Base-by-base conservation (phyloP, 2,888 invertebrate genomes). In the Pollenia labialis region DNA sequence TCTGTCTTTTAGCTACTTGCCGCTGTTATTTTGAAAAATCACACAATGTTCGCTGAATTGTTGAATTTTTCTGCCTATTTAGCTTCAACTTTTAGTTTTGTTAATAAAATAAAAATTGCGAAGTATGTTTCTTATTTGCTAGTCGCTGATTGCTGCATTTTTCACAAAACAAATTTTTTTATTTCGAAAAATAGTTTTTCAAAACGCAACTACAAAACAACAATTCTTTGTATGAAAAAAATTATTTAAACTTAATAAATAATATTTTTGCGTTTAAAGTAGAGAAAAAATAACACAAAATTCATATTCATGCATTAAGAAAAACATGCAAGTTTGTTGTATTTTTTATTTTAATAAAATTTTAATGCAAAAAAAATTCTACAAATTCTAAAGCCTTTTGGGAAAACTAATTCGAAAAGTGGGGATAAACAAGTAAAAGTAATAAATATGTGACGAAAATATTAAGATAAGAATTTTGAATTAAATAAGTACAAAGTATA, bases 1-100 rank as follows among this genome's bases (percentile, higher is more conserved):
- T 84, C 87, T 77, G 83, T 87, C 48, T 80, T 82, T 85, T 85
- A 85, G 85, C 81, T 87, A 84, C 87, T 87, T 87, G 87, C 79
- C 80, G 81, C 82, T 79, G 79, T 85, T 75, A 85, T 79, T 82
- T 64, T 44, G 23, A 68, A 85, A 74, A 74, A 75, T 82, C 85
- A 82, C 79, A 85, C 79, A 85, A 85, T 74, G 48, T 74, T 69
- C 42, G 60, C 58, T 62, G 79, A 52, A 83, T 75, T 82, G 62
- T 75, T 71, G 58, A 62, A 60, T 83, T 83, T 74, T 76, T 84
- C 76, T 83, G 87, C 80, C 66, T 87, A 68, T 87, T 87, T 86
- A 86, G 76, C 80, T 76, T 86, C 56, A 86, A 81, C 80, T 76
- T 86, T 66, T 46, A 58, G 56, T 60, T 87, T 71, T 76, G 56